A percentile compares a stretch with the other conserved stretches of the same genome.
Conservation (phyloP, 2,888 invertebrate genomes). For the Polia nebulosa region DNA sequence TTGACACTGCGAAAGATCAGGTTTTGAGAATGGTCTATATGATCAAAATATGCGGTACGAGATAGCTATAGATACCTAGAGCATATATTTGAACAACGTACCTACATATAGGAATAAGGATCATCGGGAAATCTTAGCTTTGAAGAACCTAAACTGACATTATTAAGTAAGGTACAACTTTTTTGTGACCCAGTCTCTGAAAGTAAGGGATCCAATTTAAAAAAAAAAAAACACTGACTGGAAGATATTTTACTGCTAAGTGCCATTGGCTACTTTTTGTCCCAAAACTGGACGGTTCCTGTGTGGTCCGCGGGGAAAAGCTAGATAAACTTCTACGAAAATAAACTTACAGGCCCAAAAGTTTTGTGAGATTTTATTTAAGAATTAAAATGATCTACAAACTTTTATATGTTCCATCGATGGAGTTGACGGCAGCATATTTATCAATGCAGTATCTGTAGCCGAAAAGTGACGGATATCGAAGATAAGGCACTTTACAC, state of each 20-base stretch:
- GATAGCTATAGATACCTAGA: neutral
- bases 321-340: neutral
- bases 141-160: too few species aligned
- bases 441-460: slow-evolving; percentile 86
- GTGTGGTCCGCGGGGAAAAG: neutral
- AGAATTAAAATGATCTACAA: slow-evolving; percentile 52
- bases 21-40: neutral
- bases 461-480: slow-evolving; percentile 82
- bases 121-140: neutral
- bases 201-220: neutral
- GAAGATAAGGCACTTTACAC: slow-evolving; percentile 84
- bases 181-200: neutral
- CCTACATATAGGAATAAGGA: neutral
- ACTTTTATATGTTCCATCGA: slow-evolving; percentile 87
- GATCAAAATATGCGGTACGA: neutral
- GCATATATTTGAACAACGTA: too few species aligned
- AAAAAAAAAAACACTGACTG: neutral
- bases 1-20: neutral
- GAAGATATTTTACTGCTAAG: neutral
- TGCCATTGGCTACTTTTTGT: neutral
- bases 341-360: neutral
- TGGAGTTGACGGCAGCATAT: slow-evolving; percentile 82
- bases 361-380: neutral
- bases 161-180: neutral
- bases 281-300: too few species aligned